Conservation (phyloP, 1,140 invertebrate species). For the Brachionus plicatilis region DNA sequence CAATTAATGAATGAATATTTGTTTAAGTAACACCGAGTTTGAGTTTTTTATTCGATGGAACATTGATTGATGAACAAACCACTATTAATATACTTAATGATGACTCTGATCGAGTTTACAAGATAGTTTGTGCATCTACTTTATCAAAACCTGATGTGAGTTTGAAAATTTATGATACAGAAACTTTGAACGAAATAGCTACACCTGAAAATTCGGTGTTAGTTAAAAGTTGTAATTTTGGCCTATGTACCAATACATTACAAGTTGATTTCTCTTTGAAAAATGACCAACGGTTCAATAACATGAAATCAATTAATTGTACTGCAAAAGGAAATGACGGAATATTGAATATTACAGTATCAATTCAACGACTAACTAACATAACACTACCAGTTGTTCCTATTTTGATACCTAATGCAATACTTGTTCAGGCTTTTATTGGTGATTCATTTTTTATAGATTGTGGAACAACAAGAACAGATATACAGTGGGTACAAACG, state of each 20-base stretch:
- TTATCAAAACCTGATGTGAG: neutral
- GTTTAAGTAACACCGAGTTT: neutral
- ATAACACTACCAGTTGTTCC: neutral
- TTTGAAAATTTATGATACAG: neutral
- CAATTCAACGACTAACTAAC: neutral
- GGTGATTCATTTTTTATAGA: neutral
- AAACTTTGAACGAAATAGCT: neutral
- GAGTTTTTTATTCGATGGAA: neutral
- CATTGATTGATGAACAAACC: neutral
- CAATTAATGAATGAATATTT: neutral
- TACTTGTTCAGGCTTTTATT: neutral
- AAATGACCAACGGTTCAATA: neutral
- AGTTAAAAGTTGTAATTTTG: neutral
- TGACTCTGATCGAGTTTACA: neutral
- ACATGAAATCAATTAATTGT: conserved; percentile 10
- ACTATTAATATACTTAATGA: neutral
- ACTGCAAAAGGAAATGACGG: neutral
- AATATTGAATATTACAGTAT: neutral
- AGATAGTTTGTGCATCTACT: neutral
- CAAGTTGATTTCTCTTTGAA: neutral
- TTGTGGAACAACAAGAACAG: neutral
- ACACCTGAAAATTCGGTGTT: neutral
- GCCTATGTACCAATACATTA: neutral
- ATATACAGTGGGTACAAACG: neutral
- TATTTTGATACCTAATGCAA: neutral